Evolutionary conservation across 2,797 vertebrate species (phyloP).

Genomic region (Sciaenops ocellatus): DNA sequence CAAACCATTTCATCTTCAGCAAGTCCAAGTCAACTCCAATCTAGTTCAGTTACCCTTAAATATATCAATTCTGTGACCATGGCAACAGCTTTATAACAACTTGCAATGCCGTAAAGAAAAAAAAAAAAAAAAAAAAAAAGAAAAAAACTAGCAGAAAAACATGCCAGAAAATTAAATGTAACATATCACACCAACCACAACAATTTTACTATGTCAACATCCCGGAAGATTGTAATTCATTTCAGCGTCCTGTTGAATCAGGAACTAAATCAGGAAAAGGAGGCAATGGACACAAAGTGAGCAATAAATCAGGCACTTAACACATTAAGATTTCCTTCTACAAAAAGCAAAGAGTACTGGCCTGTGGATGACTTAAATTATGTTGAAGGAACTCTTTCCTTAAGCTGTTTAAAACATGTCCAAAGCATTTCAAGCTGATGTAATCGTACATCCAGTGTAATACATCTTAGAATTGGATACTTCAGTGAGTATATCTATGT

Average conservation of each 20-base stretch:
- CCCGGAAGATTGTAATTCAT: neutral
- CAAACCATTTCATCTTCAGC: neutral
- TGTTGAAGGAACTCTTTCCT: neutral
- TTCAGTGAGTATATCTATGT: neutral
- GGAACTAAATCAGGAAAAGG: slow-evolving; percentile 5
- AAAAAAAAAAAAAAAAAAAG: neutral
- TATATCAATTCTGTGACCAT: neutral
- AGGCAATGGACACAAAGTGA: slow-evolving; percentile 5
- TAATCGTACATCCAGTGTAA: neutral
- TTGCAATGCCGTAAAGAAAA: neutral
- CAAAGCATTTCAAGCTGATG: neutral
- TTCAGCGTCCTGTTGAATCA: neutral
- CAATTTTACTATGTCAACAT: slow-evolving; percentile 3
- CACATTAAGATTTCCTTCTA: neutral
- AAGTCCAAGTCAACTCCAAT: neutral
- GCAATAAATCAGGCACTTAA: neutral
- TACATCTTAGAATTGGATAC: neutral
- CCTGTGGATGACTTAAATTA: neutral
- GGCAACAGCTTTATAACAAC: neutral
- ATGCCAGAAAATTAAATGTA: neutral
- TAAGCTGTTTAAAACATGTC: no score
- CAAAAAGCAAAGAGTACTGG: neutral
- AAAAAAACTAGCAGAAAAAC: no score
- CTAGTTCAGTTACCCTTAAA: no score
- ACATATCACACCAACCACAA: slow-evolving; percentile 4